Evolutionary conservation across 2,888 invertebrate species (phyloP), one percentile per base, ranked within the genome.

Genomic region (Griposia aprilina): DNA sequence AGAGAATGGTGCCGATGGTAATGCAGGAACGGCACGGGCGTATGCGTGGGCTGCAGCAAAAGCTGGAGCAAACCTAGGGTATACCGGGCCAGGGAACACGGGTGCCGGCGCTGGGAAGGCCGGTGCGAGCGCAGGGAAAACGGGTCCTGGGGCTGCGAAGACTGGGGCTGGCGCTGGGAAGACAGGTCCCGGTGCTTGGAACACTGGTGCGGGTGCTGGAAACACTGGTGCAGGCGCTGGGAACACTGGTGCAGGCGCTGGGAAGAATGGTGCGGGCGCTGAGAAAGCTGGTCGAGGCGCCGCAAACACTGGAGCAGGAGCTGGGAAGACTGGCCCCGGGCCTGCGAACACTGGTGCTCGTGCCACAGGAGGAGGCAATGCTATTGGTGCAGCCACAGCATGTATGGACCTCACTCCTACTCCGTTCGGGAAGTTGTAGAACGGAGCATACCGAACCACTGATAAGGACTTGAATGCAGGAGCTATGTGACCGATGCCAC

Each of bases 371-470:
- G 83, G 55, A 13, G 83, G 82, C 5, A 82, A 68, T 45, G 83
- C 82, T 23, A 87, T 83, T 26, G 90, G 91, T 45, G 90, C 88
- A 20, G 96, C 96, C 57, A 96, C 92, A 65, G 96, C 95, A 84
- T 95, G 96, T 86, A 96, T 94, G 17, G 96, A 95, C 83, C 96
- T 92, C 67, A 94, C 94, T 73, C 92, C 93, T 67, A 94, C 94
- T 73, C 92, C 93, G 76, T 92, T 93, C 23, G 97, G 96, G 60
- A 97, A 96, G 86, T 94, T 97, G 91, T 96, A 97, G 91, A 95
- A 97, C 13, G 97, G 97, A 67, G 97, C 96, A 88, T 97, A 96
- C 83, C 96, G 93, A 2, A 96, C 96, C 41, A 96, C 90, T 4
- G 96, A 94, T 57, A 93, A 88, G 1, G 96, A 93, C 87, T 93